Percentiles rank a stretch among this genome's conserved stretches.
Evolutionary conservation across 2,888 invertebrate genomes (phyloP).

Genomic region (Chalcis sispes): DNA sequence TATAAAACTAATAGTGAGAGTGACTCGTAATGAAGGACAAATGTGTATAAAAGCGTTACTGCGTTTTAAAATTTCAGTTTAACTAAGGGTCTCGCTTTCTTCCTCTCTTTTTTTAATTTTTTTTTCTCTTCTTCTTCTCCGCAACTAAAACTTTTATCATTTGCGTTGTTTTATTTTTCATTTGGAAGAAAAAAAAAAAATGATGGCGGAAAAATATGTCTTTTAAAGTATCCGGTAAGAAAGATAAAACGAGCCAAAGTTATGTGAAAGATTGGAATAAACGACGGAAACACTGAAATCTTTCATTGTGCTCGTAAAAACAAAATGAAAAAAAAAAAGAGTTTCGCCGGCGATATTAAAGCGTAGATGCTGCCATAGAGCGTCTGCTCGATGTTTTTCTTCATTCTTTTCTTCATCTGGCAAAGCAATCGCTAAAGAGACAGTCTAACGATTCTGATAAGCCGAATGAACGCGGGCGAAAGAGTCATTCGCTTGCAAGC

Average conservation of each 20-base stretch:
- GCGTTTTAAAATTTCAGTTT: constrained; percentile 19
- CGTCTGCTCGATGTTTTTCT: not conserved
- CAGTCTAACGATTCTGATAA: constrained; percentile 4
- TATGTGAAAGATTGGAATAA: not conserved
- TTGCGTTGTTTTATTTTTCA: not conserved
- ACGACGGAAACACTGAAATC: not conserved
- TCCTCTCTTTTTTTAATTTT: too few relatives aligned
- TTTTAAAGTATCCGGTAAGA: not conserved
- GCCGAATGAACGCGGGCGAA: not conserved
- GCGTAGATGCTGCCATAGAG: not conserved
- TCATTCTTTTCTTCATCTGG: too few relatives aligned
- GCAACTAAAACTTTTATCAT: not conserved
- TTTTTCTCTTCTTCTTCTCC: not conserved
- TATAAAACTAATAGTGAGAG: constrained; percentile 36
- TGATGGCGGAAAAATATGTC: not conserved
- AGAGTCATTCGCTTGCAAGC: not conserved
- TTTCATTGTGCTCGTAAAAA: constrained; percentile 21
- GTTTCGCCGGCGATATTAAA: not conserved
- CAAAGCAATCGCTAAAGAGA: not conserved
- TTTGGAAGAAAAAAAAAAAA: not conserved
- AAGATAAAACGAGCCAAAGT: not conserved
- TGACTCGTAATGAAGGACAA: constrained; percentile 22
- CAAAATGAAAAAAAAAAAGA: not conserved
- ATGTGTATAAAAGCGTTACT: constrained; percentile 19
- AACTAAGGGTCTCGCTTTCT: not conserved